These are phyloP conservation scores for Taenaris catops DNA, from an alignment of 2,888 invertebrate genomes.

Conservation along the genomic window DNA sequence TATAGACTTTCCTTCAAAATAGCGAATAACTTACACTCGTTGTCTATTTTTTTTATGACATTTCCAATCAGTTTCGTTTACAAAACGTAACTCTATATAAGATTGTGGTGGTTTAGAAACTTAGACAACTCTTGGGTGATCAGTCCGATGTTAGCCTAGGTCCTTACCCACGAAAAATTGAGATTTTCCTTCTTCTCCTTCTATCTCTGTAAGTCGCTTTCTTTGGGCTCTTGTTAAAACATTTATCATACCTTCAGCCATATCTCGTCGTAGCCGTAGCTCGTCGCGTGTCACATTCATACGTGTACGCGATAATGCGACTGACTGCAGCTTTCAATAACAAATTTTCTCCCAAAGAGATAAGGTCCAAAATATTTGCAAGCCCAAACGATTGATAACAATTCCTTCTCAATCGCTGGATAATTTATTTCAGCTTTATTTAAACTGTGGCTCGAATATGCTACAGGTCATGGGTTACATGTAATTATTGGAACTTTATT, in stretches of 20 bases:
- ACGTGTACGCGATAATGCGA: too few species aligned
- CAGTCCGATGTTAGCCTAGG: slow-evolving; percentile 2
- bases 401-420: slow-evolving; percentile 20
- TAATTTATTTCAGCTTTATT: slow-evolving; percentile 23
- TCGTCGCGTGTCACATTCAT: too few species aligned
- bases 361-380: slow-evolving; percentile 23
- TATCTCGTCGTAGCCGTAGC: too few species aligned
- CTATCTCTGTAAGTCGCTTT: neutral
- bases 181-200: too few species aligned
- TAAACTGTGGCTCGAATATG: slow-evolving; percentile 22
- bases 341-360: slow-evolving; percentile 17
- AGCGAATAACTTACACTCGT: neutral
- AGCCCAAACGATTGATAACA: slow-evolving; percentile 22
- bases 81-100: slow-evolving; percentile 5
- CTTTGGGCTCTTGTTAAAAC: slow-evolving; percentile 23
- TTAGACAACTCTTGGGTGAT: slow-evolving; percentile 10
- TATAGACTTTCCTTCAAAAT: neutral
- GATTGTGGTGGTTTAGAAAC: neutral
- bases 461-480: slow-evolving; percentile 12
- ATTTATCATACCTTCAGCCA: slow-evolving; percentile 13
- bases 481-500: too few species aligned
- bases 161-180: neutral
- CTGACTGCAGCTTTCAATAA: too few species aligned
- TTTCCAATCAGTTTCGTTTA: neutral
- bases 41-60: neutral